Conservation (phyloP, 2,888 invertebrate species). For the Nysson spinosus region DNA sequence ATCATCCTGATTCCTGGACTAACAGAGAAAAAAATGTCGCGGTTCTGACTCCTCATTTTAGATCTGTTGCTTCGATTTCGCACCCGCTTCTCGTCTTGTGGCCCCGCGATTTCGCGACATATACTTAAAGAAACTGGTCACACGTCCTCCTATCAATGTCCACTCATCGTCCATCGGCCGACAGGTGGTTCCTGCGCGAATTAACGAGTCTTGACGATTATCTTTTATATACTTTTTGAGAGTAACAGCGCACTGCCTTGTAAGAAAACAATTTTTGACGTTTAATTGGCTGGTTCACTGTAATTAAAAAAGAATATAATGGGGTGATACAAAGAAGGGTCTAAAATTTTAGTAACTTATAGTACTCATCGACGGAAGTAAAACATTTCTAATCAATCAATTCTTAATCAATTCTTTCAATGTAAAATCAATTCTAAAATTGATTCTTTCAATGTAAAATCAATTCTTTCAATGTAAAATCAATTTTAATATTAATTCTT, state of each 20-base stretch:
- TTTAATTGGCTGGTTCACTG: slow-evolving; percentile 16
- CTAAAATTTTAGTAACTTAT: too few species aligned
- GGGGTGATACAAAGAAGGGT: too few species aligned
- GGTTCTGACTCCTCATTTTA: slow-evolving; percentile 3
- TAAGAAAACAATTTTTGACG: neutral
- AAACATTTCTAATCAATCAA: too few species aligned
- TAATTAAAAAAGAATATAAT: too few species aligned
- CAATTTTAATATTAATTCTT: too few species aligned
- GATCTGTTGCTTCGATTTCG: slow-evolving; percentile 35
- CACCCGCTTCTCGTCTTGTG: slow-evolving; percentile 9
- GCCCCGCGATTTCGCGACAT: slow-evolving; percentile 23
- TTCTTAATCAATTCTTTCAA: too few species aligned
- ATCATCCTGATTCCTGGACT: slow-evolving; percentile 1
- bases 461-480: too few species aligned
- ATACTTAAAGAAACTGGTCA: slow-evolving; percentile 26
- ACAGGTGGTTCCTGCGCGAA: slow-evolving; percentile 61
- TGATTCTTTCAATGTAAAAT: too few species aligned
- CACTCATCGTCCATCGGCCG: slow-evolving; percentile 24
- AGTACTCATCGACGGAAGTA: too few species aligned
- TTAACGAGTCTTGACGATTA: slow-evolving; percentile 59
- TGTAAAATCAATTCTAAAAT: too few species aligned
- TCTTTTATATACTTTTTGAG: slow-evolving; percentile 38
- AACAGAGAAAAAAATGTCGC: slow-evolving; percentile 7
- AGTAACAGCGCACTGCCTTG: neutral
- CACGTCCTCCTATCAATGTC: slow-evolving; percentile 9